phyloP scores from a whole-genome alignment of 1,140 invertebrate genomes.

The Leptinotarsa undecemlineata region DNA sequence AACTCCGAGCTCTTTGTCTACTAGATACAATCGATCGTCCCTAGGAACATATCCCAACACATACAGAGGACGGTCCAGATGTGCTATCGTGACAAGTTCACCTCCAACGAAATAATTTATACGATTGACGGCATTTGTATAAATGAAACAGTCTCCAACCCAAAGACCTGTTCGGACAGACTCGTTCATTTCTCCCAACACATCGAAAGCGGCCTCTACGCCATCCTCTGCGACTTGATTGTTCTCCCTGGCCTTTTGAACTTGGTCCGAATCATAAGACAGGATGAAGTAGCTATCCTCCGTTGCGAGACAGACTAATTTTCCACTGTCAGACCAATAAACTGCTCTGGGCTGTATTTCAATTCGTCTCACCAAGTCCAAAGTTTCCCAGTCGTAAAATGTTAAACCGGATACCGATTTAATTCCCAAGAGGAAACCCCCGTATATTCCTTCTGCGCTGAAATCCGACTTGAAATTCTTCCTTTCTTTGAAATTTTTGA shows the following conservation, averaged over 20 bases:
- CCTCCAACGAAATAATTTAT: conserved; percentile 99
- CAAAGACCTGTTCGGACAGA: conserved; percentile 94
- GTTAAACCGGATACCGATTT: conserved; percentile 88
- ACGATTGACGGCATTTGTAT: conserved; percentile 96
- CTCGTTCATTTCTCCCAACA: conserved; percentile 71
- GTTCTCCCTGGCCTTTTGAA: conserved; percentile 73
- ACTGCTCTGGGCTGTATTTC: conserved; percentile 94
- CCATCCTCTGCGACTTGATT: conserved; percentile 89
- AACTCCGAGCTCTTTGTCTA: conserved; percentile 97
- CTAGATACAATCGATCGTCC: conserved; percentile 94
- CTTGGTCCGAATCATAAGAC: conserved; percentile 80
- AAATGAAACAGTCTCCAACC: conserved; percentile 99
- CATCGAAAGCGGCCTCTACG: conserved; percentile 96
- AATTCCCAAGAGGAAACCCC: conserved; percentile 92
- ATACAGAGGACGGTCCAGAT: conserved; percentile 92
- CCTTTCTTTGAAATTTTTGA: conserved; percentile 98
- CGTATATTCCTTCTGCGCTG: conserved; percentile 96
- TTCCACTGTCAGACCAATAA: conserved; percentile 97
- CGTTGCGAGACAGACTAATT: conserved; percentile 90
- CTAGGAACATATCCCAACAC: conserved; percentile 96
- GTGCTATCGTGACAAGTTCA: conserved; percentile 97
- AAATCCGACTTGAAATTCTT: conserved; percentile 95
- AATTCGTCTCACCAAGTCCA: conserved; percentile 90
- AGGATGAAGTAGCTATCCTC: conserved; percentile 97
- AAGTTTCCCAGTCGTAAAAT: conserved; percentile 97